phyloP scores from a whole-genome alignment of 2,888 invertebrate species.

The Erpobdella octoculata region DNA sequence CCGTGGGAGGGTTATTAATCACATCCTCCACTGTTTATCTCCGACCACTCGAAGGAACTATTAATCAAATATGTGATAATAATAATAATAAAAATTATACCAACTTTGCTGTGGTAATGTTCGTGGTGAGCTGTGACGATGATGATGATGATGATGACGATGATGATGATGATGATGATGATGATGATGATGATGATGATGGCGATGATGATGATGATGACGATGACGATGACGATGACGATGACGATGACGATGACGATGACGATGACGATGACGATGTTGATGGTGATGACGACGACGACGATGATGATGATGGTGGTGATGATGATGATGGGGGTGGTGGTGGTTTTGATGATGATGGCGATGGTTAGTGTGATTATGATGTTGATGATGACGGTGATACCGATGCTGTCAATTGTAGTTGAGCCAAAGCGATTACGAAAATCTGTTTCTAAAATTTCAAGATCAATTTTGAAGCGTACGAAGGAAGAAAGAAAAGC shows the following conservation, averaged over 20 bases:
- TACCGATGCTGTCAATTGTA: too few species aligned
- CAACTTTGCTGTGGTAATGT: slow-evolving; percentile 6
- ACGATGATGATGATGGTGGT: slow-evolving; percentile 13
- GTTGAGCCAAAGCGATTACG: too few species aligned
- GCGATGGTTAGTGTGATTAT: neutral
- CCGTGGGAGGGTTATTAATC: too few species aligned
- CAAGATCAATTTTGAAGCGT: too few species aligned
- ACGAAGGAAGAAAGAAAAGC: too few species aligned
- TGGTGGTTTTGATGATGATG: slow-evolving; percentile 18
- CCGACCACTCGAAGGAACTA: too few species aligned
- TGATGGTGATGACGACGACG: neutral
- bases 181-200: slow-evolving; percentile 10
- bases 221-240: slow-evolving; percentile 2
- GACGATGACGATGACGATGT: neutral
- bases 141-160: neutral
- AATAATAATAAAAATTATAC: too few species aligned
- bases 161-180: neutral
- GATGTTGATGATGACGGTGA: slow-evolving; percentile 12
- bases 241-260: slow-evolving; percentile 7
- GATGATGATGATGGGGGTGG: slow-evolving; percentile 25
- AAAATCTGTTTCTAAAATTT: too few species aligned
- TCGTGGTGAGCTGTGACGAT: neutral
- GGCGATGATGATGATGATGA: slow-evolving; percentile 21
- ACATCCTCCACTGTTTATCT: too few species aligned
- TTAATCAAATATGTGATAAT: too few species aligned